Evolutionary conservation across 2,888 invertebrate species (phyloP).

Genomic region (Drosophila maculinotata): DNA sequence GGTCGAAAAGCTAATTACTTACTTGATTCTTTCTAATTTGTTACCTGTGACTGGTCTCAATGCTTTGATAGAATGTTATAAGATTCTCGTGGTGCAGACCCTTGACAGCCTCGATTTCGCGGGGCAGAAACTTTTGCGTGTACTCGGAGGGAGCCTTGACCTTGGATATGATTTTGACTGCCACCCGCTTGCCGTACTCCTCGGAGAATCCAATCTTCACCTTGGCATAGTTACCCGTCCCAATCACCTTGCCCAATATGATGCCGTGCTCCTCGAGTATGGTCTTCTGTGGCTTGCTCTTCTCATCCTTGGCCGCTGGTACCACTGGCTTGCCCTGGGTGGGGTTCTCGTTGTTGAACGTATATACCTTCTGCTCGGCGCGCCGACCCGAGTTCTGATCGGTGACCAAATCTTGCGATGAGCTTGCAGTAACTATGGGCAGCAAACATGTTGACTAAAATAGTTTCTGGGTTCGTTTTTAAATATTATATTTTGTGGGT

Average conservation of each 20-base stretch:
- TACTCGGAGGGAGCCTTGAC: constrained; percentile 93
- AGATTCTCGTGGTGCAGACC: constrained; percentile 92
- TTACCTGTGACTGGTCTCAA: constrained; percentile 93
- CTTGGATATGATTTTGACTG: constrained; percentile 93
- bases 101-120: constrained; percentile 93
- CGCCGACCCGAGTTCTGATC: constrained; percentile 67
- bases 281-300: constrained; percentile 84
- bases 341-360: constrained; percentile 50
- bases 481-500: no score
- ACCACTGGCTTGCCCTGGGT: neutral
- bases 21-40: neutral
- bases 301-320: constrained; percentile 39
- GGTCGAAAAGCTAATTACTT: no score
- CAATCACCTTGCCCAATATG: constrained; percentile 90
- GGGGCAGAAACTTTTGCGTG: constrained; percentile 91
- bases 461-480: no score
- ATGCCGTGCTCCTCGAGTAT: constrained; percentile 92
- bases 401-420: constrained; percentile 66
- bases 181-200: constrained; percentile 90
- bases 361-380: constrained; percentile 68
- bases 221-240: constrained; percentile 93
- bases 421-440: constrained; percentile 36
- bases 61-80: constrained; percentile 92
- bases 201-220: constrained; percentile 92
- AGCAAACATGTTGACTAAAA: accelerated